Percentiles rank a stretch among this genome's conserved stretches.
Evolutionary conservation across 2,113 vertebrate genomes (phyloP).

Genomic region (Psephotus haematonotus): DNA sequence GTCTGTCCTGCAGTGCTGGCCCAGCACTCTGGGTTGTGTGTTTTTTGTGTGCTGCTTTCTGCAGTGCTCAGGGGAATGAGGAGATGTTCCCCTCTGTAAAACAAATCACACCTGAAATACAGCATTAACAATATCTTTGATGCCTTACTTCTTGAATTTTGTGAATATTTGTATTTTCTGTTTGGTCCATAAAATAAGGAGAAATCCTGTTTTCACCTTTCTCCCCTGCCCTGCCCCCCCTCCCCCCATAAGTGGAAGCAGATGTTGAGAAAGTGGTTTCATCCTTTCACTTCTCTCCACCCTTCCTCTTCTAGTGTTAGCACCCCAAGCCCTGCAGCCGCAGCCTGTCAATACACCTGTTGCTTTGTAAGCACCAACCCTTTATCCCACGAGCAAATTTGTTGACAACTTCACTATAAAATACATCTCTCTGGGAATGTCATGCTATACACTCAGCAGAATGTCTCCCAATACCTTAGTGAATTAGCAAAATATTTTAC

Average conservation of each 20-base stretch:
- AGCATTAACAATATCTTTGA: background rate
- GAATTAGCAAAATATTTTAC: constrained; percentile 67
- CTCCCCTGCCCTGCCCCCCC: too few relatives aligned
- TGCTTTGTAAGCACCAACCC: background rate
- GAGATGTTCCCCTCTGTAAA: background rate
- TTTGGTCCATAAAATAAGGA: background rate
- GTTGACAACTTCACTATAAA: background rate
- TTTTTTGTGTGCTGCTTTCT: background rate
- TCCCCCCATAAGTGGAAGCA: background rate
- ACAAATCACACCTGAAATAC: background rate
- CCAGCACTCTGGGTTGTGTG: rapidly evolving
- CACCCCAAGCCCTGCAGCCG: background rate
- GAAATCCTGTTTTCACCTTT: background rate
- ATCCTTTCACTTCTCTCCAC: background rate
- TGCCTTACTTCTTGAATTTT: background rate
- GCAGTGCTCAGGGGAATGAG: background rate
- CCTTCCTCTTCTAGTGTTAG: background rate
- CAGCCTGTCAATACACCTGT: background rate
- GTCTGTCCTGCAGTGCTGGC: rapidly evolving
- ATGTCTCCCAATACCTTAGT: constrained; percentile 52
- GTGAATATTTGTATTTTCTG: background rate
- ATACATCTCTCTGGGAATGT: background rate
- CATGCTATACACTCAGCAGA: background rate
- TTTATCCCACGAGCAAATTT: background rate
- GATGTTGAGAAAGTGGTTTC: background rate